These are phyloP conservation scores for Falco biarmicus DNA, from an alignment of 2,797 vertebrate genomes.

Conservation along the genomic window DNA sequence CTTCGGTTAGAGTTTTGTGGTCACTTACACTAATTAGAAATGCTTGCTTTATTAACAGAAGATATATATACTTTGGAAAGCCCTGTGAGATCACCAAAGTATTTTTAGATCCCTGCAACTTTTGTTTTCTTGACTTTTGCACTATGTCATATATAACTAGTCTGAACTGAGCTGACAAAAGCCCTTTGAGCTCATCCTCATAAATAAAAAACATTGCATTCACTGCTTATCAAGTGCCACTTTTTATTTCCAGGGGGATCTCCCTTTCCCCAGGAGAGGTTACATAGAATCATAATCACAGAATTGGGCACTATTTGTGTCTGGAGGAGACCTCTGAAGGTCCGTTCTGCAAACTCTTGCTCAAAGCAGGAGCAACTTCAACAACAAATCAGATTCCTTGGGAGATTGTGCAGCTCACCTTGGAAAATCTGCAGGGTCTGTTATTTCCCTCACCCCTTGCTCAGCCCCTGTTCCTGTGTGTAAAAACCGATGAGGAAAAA, in stretches of 20 bases:
- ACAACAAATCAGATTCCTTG: not conserved
- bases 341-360: not conserved
- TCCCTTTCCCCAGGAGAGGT: not conserved
- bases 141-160: not conserved
- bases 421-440: not conserved
- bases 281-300: not conserved
- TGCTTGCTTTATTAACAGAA: conserved; percentile 23
- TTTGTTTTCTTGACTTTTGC: not conserved
- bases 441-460: not conserved
- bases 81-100: not conserved
- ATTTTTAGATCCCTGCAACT: not conserved
- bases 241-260: not conserved
- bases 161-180: not conserved
- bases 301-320: accelerated
- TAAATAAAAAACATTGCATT: not conserved
- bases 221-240: not conserved
- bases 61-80: not conserved
- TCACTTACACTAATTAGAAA: conserved; percentile 50
- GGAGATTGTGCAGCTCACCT: not conserved
- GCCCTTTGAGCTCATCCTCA: not conserved
- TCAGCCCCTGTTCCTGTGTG: not conserved
- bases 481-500: not conserved
- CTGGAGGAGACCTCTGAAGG: not conserved
- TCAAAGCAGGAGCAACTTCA: not conserved
- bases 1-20: conserved; percentile 42